These are phyloP conservation scores for Isichthys henryi DNA, from an alignment of 2,113 vertebrate species.

Conservation along the genomic window DNA sequence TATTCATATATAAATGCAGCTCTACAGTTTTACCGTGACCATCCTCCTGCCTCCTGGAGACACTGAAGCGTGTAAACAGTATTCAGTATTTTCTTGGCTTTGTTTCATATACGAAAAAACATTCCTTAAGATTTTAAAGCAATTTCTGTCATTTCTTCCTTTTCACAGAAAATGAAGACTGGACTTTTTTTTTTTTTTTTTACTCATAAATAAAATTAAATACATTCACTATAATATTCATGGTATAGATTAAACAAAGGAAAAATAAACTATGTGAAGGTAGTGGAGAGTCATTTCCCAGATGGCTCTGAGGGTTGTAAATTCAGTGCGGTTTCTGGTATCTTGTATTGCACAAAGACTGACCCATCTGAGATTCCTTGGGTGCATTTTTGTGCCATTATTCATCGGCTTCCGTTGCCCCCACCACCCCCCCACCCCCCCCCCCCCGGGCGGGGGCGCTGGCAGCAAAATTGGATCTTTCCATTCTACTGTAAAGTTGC, in stretches of 20 bases:
- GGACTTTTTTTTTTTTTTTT: slow-evolving; percentile 74
- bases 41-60: slow-evolving; percentile 80
- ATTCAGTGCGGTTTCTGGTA: slow-evolving; percentile 96
- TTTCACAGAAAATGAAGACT: slow-evolving; percentile 99
- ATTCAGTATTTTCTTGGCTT: slow-evolving; percentile 88
- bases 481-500: too few species aligned
- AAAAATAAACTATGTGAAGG: slow-evolving; percentile 64
- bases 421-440: too few species aligned
- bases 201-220: slow-evolving; percentile 99
- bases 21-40: slow-evolving; percentile 80
- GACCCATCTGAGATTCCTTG: slow-evolving; percentile 80
- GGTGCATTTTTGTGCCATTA: slow-evolving; percentile 85
- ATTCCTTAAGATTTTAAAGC: slow-evolving; percentile 98
- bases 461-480: too few species aligned
- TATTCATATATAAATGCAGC: slow-evolving; percentile 82
- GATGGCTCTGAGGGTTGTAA: slow-evolving; percentile 93
- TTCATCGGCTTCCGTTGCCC: slow-evolving; percentile 50
- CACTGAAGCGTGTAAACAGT: slow-evolving; percentile 98
- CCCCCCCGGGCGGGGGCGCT: too few species aligned
- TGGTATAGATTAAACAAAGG: slow-evolving; percentile 68
- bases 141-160: slow-evolving; percentile 97
- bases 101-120: slow-evolving; percentile 98
- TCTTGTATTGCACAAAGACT: slow-evolving; percentile 98
- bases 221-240: slow-evolving; percentile 99
- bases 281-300: slow-evolving; percentile 85